Conservation (phyloP, 2,797 vertebrate genomes). For the Garrulus glandarius region DNA sequence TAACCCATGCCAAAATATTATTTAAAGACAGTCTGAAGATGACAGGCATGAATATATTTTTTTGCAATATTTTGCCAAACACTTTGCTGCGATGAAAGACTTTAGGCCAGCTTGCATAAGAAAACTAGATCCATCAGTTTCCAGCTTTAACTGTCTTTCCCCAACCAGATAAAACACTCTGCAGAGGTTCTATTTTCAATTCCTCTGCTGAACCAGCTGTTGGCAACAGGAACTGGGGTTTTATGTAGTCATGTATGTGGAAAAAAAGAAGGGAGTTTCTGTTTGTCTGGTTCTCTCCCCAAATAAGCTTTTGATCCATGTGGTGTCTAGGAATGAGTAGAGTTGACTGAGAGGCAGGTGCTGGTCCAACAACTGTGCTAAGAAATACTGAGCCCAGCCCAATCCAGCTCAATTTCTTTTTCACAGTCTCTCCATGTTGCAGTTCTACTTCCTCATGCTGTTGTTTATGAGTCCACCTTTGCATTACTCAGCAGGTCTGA, state of each 20-base stretch:
- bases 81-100: background rate
- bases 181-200: background rate
- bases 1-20: background rate
- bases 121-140: background rate
- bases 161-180: background rate
- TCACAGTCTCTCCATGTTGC: background rate
- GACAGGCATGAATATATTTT: background rate
- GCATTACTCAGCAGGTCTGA: background rate
- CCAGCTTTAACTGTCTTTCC: background rate
- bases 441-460: background rate
- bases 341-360: background rate
- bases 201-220: background rate
- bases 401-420: background rate
- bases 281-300: background rate
- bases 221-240: background rate
- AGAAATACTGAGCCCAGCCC: background rate
- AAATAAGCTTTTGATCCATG: background rate
- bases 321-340: background rate
- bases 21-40: background rate
- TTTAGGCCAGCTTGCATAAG: background rate
- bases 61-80: background rate
- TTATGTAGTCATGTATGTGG: background rate
- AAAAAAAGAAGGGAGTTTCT: background rate
- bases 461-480: background rate
- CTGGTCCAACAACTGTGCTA: background rate